Evolutionary conservation across 2,888 invertebrate species (phyloP), one percentile per base, ranked within the genome.

Genomic region (Drosophila subsilvestris): DNA sequence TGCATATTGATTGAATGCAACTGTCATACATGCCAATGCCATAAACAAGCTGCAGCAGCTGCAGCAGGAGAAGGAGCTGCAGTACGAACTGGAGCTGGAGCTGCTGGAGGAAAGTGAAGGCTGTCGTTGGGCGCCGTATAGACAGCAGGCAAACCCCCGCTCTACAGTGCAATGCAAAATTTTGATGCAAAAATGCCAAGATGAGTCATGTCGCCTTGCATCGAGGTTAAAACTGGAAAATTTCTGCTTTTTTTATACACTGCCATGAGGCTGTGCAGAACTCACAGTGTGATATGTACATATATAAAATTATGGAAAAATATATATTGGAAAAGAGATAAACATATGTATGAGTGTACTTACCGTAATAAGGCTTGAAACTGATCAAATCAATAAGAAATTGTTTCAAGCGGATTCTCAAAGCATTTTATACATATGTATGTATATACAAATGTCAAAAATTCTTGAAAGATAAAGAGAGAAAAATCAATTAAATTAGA

Each of bases 1-100:
- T 75, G 80, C 80, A 79, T 80, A 79, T 79, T 79, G 79, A 79
- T 79, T 79, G 79, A 80, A 79, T 75, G 79, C 78, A 80, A 79
- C 79, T 79, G 79, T 81, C 77, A 77, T 79, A 80, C 79, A 80
- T 78, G 75, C 75, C 78, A 73, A 70, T 78, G 80, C 63, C 79
- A 80, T 79, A 79, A 79, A 78, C 79, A 79, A 75, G 79, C 62
- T 56, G 22, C 62, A 68, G 56, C 51, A 54, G 66, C 27, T 45
- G 43, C 65, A 48, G 51, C 49, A 50, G 29, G 25, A 48, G 27
- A 48, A 44, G 61, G 10, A 42, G 25, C 25, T 29, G 47, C 51
- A 25, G 32, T 42, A 45, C 22, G 14, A 49, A 9, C 44, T 55
- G 63, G n/a, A 32, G 51, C n/a, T n/a, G 61, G 10, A 42, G 25